Evolutionary conservation across 1,140 invertebrate genomes (phyloP), one percentile per base, ranked within the genome.

Genomic region (Neodiprion lecontei): DNA sequence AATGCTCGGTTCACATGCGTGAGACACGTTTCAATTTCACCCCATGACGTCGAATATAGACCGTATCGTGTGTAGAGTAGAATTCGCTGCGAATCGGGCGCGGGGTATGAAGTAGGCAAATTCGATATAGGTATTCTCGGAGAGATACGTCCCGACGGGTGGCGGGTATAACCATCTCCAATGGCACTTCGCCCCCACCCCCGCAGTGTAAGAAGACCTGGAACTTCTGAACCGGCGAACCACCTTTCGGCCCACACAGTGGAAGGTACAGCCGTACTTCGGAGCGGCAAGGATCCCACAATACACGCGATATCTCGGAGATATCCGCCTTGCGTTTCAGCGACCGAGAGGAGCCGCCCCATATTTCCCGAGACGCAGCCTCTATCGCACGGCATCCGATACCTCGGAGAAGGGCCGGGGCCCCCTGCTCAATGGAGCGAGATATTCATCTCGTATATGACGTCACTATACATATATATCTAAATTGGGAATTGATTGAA

Each of bases 401-500:
- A 61, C 53, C 53, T 61, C 53, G 53, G 53, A 17, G 53, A 61
- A 17, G 53, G 53, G 53, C 53, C 53, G n/a, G 11, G 11, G 11
- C 53, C 11, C 10, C 8, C 53, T 61, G 53, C 53, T 61, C 53
- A 61, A 61, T 61, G 53, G 53, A 61, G 53, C 53, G 53, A 61
- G 53, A 61, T 61, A 61, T 61, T 61, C 53, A 61, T 61, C 53
- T 61, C 53, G 9, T 61, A 61, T 61, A 61, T 61, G 53, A 61
- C 53, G 53, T 61, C 11, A 61, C 53, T 61, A 14, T 61, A 61
- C 1, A 40, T 40, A 40, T 40, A 40, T 61, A 61, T 61, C 53
- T 11, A 61, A 61, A 61, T 61, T 61, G 53, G 53, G 53, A 61
- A 61, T 61, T 61, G 53, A 61, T 61, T 61, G 53, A 61, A 61